Base-by-base conservation (phyloP, 1,140 invertebrate species). In the Micrasema minimum region DNA sequence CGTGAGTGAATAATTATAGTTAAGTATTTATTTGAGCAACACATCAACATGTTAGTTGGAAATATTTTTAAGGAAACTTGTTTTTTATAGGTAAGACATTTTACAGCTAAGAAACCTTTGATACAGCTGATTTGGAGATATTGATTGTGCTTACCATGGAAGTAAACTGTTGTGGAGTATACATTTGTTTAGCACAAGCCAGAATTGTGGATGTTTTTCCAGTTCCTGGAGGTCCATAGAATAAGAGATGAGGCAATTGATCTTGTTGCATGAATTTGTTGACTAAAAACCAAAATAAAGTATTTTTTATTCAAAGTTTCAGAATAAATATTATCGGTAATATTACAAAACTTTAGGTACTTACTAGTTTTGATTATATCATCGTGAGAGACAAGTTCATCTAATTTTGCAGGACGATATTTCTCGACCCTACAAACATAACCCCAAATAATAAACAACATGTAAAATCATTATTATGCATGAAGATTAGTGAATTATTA, bases 201-300 rank as follows among this genome's bases (percentile, higher is more conserved):
- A 99, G 84, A 76, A 99, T 99, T 16, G 98, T 99, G 76, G 94
- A 98, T 0, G 98, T 99, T 87, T 99, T 99, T 18, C 97, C 97
- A 51, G 97, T 99, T 55, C 98, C 98, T 9, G 98, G 97, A 43
- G 98, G 98, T 1, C 98, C 98, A 88, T 99, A 99, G 75, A 99
- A 96, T 14, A 99, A 83, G 26, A 99, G 85, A 88, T 99, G 98
- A 2, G 98, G 98, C 41, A 99, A 81, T 74, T 96, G 91, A 80
- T 97, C 92, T 79, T 97, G 93, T 70, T 91, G 87, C 51, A 99
- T 96, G 82, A 99, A 98, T 81, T 92, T 94, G 70, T 90, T 91
- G 76, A 99, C 97, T 99, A 80, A 69, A 88, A 90, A 59, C 35
- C 38, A 41, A 22, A 37, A 22, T 3, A 55, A 26, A 55, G 31